These are phyloP conservation scores for Drosophila borealis DNA, from an alignment of 2,888 invertebrate species.

Conservation along the genomic window DNA sequence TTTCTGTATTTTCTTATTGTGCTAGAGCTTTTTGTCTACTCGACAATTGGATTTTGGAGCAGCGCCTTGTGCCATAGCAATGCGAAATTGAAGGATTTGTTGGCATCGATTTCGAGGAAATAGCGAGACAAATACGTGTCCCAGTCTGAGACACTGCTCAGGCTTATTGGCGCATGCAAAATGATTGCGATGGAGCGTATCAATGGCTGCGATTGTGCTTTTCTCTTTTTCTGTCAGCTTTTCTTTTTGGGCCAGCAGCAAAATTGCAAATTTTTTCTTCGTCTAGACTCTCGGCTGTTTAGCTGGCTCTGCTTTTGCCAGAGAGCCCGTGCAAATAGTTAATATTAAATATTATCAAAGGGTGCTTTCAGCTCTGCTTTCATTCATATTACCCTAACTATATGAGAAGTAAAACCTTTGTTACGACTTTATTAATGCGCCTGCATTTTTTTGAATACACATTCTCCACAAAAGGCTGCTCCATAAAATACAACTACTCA, in stretches of 20 bases:
- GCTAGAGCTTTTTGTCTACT: conserved; percentile 56
- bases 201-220: conserved; percentile 47
- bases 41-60: conserved; percentile 74
- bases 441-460: conserved; percentile 1
- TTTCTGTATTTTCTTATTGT: conserved; percentile 38
- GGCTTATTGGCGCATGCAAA: conserved; percentile 71
- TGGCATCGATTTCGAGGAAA: conserved; percentile 34
- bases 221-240: conserved; percentile 1
- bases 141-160: conserved; percentile 36
- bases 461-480: conserved; percentile 3
- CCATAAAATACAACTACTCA: conserved; percentile 69
- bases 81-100: conserved; percentile 66
- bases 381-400: background rate
- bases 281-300: conserved; percentile 4
- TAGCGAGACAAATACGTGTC: conserved; percentile 66
- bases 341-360: conserved; percentile 53
- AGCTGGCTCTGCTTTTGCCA: conserved; percentile 17
- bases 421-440: conserved; percentile 40
- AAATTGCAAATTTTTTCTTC: conserved; percentile 27
- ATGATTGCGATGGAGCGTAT: conserved; percentile 56
- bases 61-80: conserved; percentile 45
- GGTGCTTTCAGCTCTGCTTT: conserved; percentile 8
- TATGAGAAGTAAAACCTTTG: conserved; percentile 19
- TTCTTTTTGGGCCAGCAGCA: conserved; percentile 11
- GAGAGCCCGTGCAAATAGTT: conserved; percentile 48